Evolutionary conservation across 1,140 invertebrate species (phyloP).

Genomic region (Trachymyrmex septentrionalis): DNA sequence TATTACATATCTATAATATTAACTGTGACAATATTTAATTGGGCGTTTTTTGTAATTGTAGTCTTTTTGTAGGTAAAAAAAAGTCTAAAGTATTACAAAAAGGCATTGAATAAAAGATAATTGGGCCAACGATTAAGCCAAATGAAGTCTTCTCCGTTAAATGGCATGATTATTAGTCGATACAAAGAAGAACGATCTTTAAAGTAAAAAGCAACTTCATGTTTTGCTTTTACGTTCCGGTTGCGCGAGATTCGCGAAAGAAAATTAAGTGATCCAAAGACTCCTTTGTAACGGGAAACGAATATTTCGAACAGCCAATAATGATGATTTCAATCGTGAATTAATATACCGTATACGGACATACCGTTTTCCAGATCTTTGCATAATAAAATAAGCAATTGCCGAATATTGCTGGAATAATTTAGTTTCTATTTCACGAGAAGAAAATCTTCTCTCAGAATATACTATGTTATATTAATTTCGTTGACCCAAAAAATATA

Average conservation of each 20-base stretch:
- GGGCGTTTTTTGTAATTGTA: neutral
- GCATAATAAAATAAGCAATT: neutral
- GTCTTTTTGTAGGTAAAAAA: neutral
- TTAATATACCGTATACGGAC: no score
- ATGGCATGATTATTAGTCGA: neutral
- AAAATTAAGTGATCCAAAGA: neutral
- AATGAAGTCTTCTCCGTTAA: neutral
- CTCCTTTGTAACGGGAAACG: neutral
- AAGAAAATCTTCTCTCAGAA: neutral
- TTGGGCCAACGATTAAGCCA: neutral
- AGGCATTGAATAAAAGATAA: neutral
- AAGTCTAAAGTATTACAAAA: neutral
- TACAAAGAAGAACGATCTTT: neutral
- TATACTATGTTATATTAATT: constrained; percentile 7
- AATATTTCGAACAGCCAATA: neutral
- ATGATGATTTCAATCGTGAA: neutral
- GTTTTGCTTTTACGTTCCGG: neutral
- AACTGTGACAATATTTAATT: neutral
- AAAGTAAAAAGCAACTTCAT: neutral
- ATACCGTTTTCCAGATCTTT: neutral
- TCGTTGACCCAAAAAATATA: neutral
- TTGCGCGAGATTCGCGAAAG: neutral
- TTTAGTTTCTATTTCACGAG: neutral
- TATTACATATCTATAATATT: neutral
- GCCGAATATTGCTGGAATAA: neutral